These are phyloP conservation scores for Neogobius melanostomus DNA, from an alignment of 2,113 vertebrate genomes.

Conservation along the genomic window DNA sequence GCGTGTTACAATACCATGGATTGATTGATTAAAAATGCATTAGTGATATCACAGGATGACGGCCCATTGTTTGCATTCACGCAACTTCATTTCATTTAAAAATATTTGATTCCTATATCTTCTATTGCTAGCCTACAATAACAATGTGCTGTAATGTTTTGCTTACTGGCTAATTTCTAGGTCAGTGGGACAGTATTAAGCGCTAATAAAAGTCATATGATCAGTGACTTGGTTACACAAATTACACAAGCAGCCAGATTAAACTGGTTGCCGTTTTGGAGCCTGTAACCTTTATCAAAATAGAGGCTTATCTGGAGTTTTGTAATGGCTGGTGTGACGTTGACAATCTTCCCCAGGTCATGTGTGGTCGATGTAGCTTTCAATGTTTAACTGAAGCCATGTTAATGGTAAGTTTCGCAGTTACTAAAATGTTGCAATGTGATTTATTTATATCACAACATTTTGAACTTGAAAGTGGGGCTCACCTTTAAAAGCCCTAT, in stretches of 20 bases:
- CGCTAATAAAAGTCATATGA: constrained; percentile 16
- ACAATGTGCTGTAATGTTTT: neutral
- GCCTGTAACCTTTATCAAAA: neutral
- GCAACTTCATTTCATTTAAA: neutral
- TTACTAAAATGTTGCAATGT: neutral
- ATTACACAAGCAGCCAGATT: neutral
- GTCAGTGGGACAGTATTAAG: neutral
- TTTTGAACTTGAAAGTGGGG: too few species aligned
- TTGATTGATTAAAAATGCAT: too few species aligned
- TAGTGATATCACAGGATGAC: too few species aligned
- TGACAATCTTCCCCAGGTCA: neutral
- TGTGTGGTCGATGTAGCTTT: neutral
- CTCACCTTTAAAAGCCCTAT: neutral
- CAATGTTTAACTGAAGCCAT: constrained; percentile 30
- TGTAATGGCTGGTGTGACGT: neutral
- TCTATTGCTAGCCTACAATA: neutral
- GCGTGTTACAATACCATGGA: too few species aligned
- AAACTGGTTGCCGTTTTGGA: neutral
- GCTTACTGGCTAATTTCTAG: neutral
- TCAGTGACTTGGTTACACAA: neutral
- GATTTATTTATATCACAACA: too few species aligned
- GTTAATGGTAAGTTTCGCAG: neutral
- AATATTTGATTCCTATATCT: neutral
- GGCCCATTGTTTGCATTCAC: neutral
- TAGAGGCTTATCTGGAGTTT: neutral